Evolutionary conservation across 2,797 vertebrate species (phyloP).

Genomic region (Sus cebifrons): DNA sequence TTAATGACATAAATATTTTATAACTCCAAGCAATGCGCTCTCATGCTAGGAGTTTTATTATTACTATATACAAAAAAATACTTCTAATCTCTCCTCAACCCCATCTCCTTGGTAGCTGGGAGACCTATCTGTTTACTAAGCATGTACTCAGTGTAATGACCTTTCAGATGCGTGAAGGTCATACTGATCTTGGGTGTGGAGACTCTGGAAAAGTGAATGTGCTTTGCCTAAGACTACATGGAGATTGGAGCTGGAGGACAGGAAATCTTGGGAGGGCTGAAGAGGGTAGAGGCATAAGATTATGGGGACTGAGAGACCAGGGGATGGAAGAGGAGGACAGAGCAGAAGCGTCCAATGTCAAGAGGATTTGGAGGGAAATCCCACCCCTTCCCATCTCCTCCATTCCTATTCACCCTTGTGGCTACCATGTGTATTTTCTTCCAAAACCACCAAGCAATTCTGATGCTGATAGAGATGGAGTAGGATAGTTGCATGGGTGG

Average conservation of each 20-base stretch:
- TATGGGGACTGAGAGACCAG: background rate
- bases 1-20: constrained; percentile 33
- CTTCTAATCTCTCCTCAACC: background rate
- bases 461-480: too few relatives aligned
- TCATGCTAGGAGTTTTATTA: background rate
- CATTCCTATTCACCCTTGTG: background rate
- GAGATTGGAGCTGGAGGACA: background rate
- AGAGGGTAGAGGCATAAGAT: background rate
- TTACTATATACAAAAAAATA: background rate
- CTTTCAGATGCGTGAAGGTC: background rate
- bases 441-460: too few relatives aligned
- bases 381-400: too few relatives aligned
- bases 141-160: too few relatives aligned
- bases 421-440: background rate
- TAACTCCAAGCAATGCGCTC: background rate
- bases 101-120: background rate
- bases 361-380: background rate
- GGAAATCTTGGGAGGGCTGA: too few relatives aligned
- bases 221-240: background rate
- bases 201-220: background rate
- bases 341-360: background rate
- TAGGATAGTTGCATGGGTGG: too few relatives aligned
- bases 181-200: background rate
- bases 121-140: background rate
- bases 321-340: background rate